These are phyloP conservation scores for Microtus oregoni DNA, from an alignment of 2,113 vertebrate species.

Conservation along the genomic window DNA sequence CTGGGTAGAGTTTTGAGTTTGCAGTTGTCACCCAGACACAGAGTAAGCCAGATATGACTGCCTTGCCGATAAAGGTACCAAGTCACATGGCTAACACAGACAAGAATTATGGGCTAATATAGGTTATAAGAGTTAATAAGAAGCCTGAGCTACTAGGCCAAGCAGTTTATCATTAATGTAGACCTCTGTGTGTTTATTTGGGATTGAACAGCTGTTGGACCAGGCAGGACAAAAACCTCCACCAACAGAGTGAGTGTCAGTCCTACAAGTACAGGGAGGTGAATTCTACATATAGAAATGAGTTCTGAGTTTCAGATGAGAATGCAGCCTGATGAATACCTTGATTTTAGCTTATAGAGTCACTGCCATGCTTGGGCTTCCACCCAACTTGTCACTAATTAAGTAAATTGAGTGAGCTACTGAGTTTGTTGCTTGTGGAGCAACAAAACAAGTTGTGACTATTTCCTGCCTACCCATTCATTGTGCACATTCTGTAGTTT, in stretches of 20 bases:
- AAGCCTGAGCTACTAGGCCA: no score
- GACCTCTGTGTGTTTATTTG: no score
- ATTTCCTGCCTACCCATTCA: constrained; percentile 2
- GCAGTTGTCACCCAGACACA: no score
- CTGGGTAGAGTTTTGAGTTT: no score
- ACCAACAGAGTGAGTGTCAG: neutral
- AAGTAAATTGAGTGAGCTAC: neutral
- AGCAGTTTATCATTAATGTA: no score
- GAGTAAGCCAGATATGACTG: no score
- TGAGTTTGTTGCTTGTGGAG: neutral
- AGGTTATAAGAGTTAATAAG: no score
- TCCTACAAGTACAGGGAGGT: neutral
- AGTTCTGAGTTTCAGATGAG: neutral
- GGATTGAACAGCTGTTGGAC: no score
- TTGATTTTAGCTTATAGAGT: neutral
- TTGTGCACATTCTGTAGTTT: neutral
- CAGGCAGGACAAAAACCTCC: no score
- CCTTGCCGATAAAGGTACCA: no score
- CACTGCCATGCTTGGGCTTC: neutral
- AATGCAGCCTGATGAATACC: rapidly evolving
- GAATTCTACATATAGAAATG: neutral
- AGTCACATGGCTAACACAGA: no score
- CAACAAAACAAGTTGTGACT: neutral
- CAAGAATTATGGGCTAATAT: no score
- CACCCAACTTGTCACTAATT: neutral